These are phyloP conservation scores for Tachyglossus aculeatus DNA, from an alignment of 2,797 vertebrate genomes.

Conservation along the genomic window DNA sequence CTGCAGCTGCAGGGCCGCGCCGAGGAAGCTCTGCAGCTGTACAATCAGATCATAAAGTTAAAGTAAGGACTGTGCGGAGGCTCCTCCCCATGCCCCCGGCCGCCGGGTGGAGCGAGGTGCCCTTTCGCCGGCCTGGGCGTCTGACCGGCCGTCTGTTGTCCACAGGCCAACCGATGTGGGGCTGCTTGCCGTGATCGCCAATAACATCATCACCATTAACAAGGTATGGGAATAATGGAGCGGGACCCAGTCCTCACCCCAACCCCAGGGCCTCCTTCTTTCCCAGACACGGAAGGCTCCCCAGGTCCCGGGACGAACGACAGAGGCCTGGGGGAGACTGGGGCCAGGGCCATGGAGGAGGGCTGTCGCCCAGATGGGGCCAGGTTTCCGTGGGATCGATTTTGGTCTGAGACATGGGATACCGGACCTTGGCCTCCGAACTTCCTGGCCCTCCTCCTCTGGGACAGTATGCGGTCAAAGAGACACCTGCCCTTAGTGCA, in stretches of 20 bases:
- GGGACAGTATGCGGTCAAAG: too few species aligned
- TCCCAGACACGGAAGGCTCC: background rate
- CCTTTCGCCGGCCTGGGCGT: background rate
- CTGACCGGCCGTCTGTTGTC: conserved; percentile 51
- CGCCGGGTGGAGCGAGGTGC: background rate
- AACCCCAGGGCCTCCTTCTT: too few species aligned
- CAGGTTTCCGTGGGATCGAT: background rate
- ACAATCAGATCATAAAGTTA: conserved; percentile 98
- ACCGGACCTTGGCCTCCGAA: background rate
- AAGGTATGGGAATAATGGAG: conserved; percentile 82
- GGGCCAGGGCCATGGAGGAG: background rate
- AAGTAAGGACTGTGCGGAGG: conserved; percentile 87
- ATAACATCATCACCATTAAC: conserved; percentile 98
- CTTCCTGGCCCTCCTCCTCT: too few species aligned
- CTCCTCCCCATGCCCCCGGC: too few species aligned
- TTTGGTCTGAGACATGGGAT: conserved; percentile 9
- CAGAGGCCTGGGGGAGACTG: background rate
- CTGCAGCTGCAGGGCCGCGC: conserved; percentile 90
- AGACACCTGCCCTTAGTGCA: too few species aligned
- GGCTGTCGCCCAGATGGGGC: background rate
- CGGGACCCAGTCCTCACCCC: too few species aligned
- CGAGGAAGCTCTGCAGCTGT: conserved; percentile 94
- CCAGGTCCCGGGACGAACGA: background rate
- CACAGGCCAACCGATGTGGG: conserved; percentile 94
- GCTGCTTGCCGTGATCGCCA: conserved; percentile 95